Base-by-base conservation (phyloP, 2,797 vertebrate genomes). In the Typhlichthys eigenmanni region DNA sequence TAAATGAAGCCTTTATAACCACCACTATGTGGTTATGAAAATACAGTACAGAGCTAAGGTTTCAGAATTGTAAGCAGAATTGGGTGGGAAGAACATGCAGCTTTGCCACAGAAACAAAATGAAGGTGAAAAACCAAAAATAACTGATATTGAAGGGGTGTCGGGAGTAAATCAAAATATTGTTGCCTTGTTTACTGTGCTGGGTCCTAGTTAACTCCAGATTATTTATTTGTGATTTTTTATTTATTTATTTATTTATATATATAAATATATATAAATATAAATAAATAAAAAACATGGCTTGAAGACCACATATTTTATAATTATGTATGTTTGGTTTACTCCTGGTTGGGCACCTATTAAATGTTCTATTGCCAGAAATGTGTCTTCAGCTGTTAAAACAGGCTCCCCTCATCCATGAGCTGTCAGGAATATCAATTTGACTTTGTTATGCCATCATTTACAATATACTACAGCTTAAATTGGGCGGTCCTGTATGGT, bases 301-400 rank as follows among this genome's bases (percentile, higher is more conserved):
- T 48, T n/a, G 50, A 53, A 2, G 7, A 55, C 49, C 62, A 48
- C 61, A 55, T 16, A 66, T 76, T 72, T 61, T 60, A 4, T 34
- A 38, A 5, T 56, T 9, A 32, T 65, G 72, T 76, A 80, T 43
- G 74, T 86, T 92, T 90, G 91, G 65, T 90, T 90, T 87, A 85
- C 85, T 91, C 86, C 76, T 13, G 34, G 8, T 65, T 43, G 13
- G 46, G 51, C 75, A 64, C 71, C 77, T 70, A 69, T 75, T 47
- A 74, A 60, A 59, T 74, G 78, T 64, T 66, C 52, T 49, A 48
- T n/a, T 79, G 76, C 83, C 43, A 57, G 66, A 89, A 92, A 91
- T 90, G 91, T 90, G 91, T 94, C 87, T 92, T 92, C 90, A 92
- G 92, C 90, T 89, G 74, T 84, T 78, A 73, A 43, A 17, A 69